Conservation (phyloP, 2,113 vertebrate species). For the Phylloscopus trochilus region DNA sequence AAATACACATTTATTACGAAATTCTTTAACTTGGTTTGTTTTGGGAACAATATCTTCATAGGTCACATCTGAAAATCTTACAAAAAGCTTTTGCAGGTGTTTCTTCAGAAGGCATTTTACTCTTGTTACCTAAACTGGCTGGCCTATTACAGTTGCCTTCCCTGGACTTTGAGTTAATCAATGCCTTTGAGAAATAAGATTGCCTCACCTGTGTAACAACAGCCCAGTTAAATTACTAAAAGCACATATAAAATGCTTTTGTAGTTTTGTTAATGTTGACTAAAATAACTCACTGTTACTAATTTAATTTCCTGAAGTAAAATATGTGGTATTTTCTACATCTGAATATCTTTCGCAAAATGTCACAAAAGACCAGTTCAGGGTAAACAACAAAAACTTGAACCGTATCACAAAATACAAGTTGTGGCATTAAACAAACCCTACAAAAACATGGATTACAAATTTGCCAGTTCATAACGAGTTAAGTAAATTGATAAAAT, state of each 20-base stretch:
- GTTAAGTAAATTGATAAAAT: conserved; percentile 61
- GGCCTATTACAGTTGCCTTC: background rate
- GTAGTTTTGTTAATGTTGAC: background rate
- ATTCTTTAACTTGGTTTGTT: background rate
- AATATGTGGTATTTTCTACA: background rate
- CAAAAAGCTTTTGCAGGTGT: background rate
- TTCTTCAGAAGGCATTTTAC: background rate
- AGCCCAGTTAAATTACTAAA: background rate
- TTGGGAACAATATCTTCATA: background rate
- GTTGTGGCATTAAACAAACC: background rate
- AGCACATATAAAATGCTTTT: background rate
- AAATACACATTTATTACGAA: background rate
- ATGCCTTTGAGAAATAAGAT: background rate
- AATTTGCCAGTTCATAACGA: conserved; percentile 11
- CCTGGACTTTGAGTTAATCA: accelerated
- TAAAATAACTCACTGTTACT: background rate
- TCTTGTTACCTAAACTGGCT: background rate
- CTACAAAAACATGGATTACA: background rate
- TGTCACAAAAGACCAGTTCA: background rate
- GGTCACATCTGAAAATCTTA: background rate
- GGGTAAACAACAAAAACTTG: background rate
- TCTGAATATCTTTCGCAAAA: background rate
- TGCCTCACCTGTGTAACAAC: background rate
- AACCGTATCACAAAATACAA: background rate
- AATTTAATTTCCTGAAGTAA: background rate